Conservation (phyloP, 2,888 invertebrate species). For the Lottia gigantea region DNA sequence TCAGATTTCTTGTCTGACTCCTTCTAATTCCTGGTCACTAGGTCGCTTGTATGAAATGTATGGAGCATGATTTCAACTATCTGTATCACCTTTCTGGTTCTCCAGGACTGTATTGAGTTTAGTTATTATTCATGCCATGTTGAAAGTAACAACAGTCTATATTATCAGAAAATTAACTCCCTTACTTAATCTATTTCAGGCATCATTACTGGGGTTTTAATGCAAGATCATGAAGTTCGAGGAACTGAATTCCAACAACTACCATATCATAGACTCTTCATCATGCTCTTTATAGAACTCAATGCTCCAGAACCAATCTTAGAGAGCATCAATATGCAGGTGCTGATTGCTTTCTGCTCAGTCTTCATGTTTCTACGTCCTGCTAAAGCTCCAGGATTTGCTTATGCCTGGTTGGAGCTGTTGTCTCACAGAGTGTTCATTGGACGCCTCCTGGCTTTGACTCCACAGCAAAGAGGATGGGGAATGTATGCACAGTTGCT, state of each 20-base stretch:
- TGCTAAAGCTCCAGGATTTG: conserved; percentile 92
- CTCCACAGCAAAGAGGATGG: conserved; percentile 90
- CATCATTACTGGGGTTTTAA: conserved; percentile 92
- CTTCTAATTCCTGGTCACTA: no score
- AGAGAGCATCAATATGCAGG: conserved; percentile 89
- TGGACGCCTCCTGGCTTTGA: conserved; percentile 85
- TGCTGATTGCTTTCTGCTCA: conserved; percentile 91
- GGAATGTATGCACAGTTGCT: conserved; percentile 96
- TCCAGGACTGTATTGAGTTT: no score
- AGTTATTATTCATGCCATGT: no score
- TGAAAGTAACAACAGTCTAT: not conserved
- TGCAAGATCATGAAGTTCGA: conserved; percentile 95
- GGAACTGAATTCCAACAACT: conserved; percentile 93
- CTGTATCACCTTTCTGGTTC: no score
- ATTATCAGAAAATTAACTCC: not conserved
- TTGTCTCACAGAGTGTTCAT: conserved; percentile 97
- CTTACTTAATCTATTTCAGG: conserved; percentile 70
- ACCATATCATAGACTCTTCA: conserved; percentile 96
- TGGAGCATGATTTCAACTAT: no score
- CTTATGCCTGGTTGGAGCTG: conserved; percentile 97
- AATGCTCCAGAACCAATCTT: conserved; percentile 86
- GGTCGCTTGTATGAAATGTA: no score
- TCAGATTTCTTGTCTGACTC: no score
- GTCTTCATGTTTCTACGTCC: conserved; percentile 92
- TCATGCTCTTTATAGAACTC: conserved; percentile 95